Evolutionary conservation across 2,113 vertebrate genomes (phyloP).

Genomic region (Lagopus muta): DNA sequence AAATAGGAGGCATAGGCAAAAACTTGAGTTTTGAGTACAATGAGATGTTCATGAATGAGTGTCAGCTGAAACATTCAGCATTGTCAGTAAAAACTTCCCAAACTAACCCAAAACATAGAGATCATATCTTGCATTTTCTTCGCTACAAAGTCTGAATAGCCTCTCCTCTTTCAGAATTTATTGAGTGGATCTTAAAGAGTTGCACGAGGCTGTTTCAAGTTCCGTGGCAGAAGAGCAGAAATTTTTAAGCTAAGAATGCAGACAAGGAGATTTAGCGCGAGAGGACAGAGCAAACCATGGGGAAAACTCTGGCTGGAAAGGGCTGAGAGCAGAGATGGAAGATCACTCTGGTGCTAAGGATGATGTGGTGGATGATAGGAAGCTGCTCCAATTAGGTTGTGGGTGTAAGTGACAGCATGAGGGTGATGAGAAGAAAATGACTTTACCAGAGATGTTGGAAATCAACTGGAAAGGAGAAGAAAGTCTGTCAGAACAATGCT

Average conservation of each 20-base stretch:
- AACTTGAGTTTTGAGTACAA: not conserved
- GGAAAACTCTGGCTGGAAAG: not conserved
- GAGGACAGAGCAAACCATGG: not conserved
- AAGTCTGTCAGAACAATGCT: not conserved
- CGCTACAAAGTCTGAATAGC: not conserved
- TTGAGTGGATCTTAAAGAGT: not conserved
- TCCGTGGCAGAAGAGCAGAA: not conserved
- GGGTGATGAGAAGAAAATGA: conserved; percentile 12
- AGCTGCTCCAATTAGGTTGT: not conserved
- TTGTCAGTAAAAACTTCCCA: not conserved
- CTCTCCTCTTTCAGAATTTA: not conserved
- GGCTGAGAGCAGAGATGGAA: not conserved
- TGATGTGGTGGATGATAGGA: not conserved
- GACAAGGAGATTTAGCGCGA: not conserved
- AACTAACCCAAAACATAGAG: not conserved
- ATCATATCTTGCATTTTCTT: not conserved
- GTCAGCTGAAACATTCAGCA: not conserved
- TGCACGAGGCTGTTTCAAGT: not conserved
- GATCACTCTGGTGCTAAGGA: not conserved
- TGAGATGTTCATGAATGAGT: not conserved
- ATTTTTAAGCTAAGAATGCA: not conserved
- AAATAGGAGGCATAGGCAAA: not conserved
- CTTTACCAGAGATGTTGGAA: conserved; percentile 8
- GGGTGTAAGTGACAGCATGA: conserved; percentile 2
- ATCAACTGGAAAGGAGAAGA: not conserved